These are phyloP conservation scores for Charina bottae DNA, from an alignment of 2,113 vertebrate species.

Conservation along the genomic window DNA sequence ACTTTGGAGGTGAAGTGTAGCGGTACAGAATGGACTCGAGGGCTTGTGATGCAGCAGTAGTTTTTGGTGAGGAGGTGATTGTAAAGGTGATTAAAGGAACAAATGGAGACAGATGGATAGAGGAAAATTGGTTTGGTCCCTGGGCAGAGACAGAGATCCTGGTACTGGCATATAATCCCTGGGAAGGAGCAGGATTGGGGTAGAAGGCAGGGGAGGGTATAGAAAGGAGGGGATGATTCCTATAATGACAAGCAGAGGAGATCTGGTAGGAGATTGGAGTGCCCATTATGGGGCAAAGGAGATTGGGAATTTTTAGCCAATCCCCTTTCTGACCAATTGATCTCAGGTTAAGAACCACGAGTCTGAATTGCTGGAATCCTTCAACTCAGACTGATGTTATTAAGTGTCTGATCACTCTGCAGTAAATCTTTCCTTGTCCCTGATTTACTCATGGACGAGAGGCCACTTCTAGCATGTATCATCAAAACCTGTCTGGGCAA, in stretches of 20 bases:
- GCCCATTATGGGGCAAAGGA: neutral
- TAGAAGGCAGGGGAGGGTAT: neutral
- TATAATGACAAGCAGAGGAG: neutral
- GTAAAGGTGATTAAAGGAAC: neutral
- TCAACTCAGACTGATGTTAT: neutral
- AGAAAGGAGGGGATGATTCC: neutral
- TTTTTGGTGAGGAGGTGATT: neutral
- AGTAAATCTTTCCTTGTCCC: neutral
- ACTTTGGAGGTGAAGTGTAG: neutral
- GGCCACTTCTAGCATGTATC: neutral
- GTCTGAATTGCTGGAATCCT: neutral
- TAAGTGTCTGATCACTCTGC: neutral
- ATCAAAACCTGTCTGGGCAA: neutral
- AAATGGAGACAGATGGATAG: neutral
- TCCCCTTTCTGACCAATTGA: neutral
- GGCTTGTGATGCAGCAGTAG: neutral
- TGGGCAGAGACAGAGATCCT: neutral
- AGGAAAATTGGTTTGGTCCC: neutral
- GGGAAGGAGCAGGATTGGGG: neutral
- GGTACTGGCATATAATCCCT: neutral
- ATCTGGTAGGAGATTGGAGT: neutral
- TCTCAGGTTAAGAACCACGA: neutral
- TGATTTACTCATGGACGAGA: neutral
- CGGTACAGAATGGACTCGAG: neutral
- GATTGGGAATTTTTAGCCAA: neutral